Conservation (phyloP, 2,797 vertebrate species). For the Sebastes steindachneri region DNA sequence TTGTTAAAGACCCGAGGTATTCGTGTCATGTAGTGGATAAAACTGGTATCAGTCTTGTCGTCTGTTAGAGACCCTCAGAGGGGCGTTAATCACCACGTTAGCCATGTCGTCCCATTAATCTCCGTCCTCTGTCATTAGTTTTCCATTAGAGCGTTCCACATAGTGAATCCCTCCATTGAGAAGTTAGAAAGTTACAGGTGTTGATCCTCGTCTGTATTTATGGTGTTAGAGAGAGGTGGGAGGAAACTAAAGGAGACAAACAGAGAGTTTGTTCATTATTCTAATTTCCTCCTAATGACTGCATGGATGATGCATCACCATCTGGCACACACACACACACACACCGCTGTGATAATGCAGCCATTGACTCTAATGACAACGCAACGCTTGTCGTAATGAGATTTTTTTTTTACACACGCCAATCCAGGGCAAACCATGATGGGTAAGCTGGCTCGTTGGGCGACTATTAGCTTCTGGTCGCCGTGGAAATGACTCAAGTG, state of each 20-base stretch:
- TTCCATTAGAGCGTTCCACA: not conserved
- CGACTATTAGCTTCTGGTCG: slow-evolving; percentile 37
- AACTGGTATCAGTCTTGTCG: not conserved
- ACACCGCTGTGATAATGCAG: slow-evolving; percentile 50
- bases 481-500: slow-evolving; percentile 39
- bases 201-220: not conserved
- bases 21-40: not conserved
- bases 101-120: not conserved
- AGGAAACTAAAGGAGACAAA: slow-evolving; percentile 36
- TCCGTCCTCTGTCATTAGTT: not conserved
- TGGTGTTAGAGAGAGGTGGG: not conserved
- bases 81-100: not conserved
- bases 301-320: slow-evolving; percentile 62
- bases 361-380: slow-evolving; percentile 63
- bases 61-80: not conserved
- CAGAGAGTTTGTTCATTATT: slow-evolving; percentile 65
- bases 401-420: slow-evolving; percentile 1
- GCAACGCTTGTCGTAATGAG: slow-evolving; percentile 61
- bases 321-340: slow-evolving; percentile 52
- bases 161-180: not conserved
- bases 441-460: slow-evolving; percentile 45
- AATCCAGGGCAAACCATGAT: slow-evolving; percentile 57
- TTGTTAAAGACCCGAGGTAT: not conserved
- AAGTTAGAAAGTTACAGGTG: slow-evolving; percentile 14
- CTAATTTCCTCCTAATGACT: slow-evolving; percentile 64